A percentile compares a stretch with the other conserved stretches of the same genome.
Conservation (phyloP, 2,888 invertebrate species). For the Phortica magna region DNA sequence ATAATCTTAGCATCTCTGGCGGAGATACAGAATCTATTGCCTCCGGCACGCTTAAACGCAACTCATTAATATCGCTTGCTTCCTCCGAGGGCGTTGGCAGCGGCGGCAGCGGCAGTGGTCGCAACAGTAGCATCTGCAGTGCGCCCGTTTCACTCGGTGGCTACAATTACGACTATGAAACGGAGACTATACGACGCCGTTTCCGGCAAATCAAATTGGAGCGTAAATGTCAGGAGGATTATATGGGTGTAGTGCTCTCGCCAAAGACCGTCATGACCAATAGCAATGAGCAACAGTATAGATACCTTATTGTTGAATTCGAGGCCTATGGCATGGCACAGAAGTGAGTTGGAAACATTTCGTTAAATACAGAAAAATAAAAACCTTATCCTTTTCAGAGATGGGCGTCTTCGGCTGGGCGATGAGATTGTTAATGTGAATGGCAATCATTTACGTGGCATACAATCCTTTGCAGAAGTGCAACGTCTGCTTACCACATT, state of each 20-base stretch:
- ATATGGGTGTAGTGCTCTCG: conserved; percentile 85
- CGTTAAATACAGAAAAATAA: background rate
- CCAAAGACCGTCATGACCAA: conserved; percentile 81
- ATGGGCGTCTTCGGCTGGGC: conserved; percentile 88
- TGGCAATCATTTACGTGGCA: conserved; percentile 87
- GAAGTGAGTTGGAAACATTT: conserved; percentile 66
- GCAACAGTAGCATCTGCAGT: conserved; percentile 71
- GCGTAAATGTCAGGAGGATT: conserved; percentile 83
- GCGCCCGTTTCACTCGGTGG: conserved; percentile 75
- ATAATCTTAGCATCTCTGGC: conserved; percentile 75
- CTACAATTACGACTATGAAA: conserved; percentile 78
- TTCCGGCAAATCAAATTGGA: conserved; percentile 84
- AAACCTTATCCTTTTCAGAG: conserved; percentile 79
- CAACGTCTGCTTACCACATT: conserved; percentile 79
- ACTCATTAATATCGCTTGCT: conserved; percentile 74
- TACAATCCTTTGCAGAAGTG: conserved; percentile 84
- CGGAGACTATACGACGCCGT: conserved; percentile 81
- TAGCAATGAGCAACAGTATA: conserved; percentile 80
- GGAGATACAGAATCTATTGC: conserved; percentile 77
- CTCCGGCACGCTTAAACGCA: conserved; percentile 74
- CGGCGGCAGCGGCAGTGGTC: conserved; percentile 39
- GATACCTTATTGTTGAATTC: conserved; percentile 83
- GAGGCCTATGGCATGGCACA: conserved; percentile 84
- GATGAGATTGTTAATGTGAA: conserved; percentile 95
- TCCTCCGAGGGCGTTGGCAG: conserved; percentile 72